Percentiles rank a stretch among this genome's conserved stretches.
phyloP scores from a whole-genome alignment of 1,140 invertebrate genomes.

The Phymastichus coffea region DNA sequence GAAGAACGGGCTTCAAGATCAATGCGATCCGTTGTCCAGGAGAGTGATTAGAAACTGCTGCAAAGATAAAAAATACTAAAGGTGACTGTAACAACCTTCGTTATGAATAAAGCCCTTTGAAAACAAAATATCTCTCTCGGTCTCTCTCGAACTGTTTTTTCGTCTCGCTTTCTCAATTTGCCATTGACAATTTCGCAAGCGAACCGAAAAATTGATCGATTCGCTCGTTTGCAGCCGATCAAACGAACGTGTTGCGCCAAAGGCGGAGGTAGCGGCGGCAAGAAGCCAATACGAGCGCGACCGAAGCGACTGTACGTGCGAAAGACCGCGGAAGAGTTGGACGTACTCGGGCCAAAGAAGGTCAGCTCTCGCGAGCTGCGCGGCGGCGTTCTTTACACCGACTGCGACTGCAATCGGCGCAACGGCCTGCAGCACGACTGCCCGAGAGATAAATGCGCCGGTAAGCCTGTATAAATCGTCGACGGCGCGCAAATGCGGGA shows the following conservation, averaged over 20 bases:
- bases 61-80: not conserved
- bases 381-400: slow-evolving; percentile 63
- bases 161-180: too few species aligned
- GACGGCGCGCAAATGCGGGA: not conserved
- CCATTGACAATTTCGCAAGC: too few species aligned
- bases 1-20: slow-evolving; percentile 39
- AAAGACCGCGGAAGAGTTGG: not conserved
- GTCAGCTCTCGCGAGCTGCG: slow-evolving; percentile 65
- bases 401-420: slow-evolving; percentile 68
- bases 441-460: slow-evolving; percentile 61
- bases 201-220: too few species aligned
- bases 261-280: not conserved
- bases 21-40: slow-evolving; percentile 20
- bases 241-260: too few species aligned
- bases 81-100: too few species aligned
- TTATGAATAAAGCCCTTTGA: not conserved
- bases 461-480: not conserved
- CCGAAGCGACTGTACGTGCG: slow-evolving; percentile 11
- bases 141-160: too few species aligned
- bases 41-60: slow-evolving; percentile 5
- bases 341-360: slow-evolving; percentile 26
- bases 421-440: slow-evolving; percentile 73
- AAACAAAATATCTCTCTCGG: not conserved
- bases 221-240: too few species aligned
- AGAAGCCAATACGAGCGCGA: not conserved